Evolutionary conservation across 2,888 invertebrate species (phyloP), one percentile per base, ranked within the genome.

Genomic region (Atethmia centrago): DNA sequence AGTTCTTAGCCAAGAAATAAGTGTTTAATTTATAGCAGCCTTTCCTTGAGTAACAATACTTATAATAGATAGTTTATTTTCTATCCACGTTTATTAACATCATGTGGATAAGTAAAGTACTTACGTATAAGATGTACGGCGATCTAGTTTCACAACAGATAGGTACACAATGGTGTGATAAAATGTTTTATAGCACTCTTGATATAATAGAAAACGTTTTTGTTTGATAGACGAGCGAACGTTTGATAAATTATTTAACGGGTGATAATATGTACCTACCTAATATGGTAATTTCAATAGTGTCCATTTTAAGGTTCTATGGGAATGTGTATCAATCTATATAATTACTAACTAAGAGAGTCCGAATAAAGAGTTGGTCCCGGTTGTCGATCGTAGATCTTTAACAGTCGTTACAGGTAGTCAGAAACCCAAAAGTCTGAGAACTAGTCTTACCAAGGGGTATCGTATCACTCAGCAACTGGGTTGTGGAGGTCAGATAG

Each of bases 81-180:
- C 72, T 16, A 56, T 70, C 73, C 66, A 63, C 62, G 36, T 85
- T 85, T n/a, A n/a, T n/a, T n/a, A n/a, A 73, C 86, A 45, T 74
- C 71, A 86, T 16, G 8, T 40, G 31, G 14, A 56, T 53, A 49
- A 47, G 12, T 49, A 55, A 68, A 19, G 47, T 71, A 68, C 21
- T 8, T 56, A 55, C 21, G 4, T 75, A 72, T 66, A 66, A 74
- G 71, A 77, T 78, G 71, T 66, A 42, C 64, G 56, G n/a, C 67
- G 88, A 49, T 85, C 87, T 85, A 87, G 85, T 90, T 90, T 90
- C 88, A 84, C 72, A 88, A 87, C 75, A 69, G 63, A 76, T 81
- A 71, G 56, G 67, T 80, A 83, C 79, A 88, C 88, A 88, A 87
- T 86, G 69, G 74, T 58, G 62, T 75, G 74, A 80, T 79, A 77